phyloP scores from a whole-genome alignment of 2,888 invertebrate genomes.

The Brachylomia viminalis region DNA sequence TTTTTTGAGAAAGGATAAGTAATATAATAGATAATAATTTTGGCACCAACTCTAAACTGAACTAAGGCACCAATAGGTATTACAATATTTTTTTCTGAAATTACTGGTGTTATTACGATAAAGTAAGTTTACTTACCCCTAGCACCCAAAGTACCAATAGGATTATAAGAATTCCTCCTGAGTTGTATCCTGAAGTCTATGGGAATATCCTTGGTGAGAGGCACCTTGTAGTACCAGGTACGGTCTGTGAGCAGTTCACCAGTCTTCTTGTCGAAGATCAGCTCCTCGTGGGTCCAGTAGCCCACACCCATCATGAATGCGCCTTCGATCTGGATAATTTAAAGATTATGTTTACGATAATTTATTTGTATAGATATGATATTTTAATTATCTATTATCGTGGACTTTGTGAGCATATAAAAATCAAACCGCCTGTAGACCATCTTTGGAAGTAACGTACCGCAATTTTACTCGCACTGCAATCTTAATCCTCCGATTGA shows the following conservation, averaged over 20 bases:
- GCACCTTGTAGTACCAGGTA: constrained; percentile 95
- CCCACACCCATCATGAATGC: constrained; percentile 94
- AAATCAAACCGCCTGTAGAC: neutral
- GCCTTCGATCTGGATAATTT: constrained; percentile 91
- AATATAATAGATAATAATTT: too few species aligned
- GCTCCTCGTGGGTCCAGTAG: constrained; percentile 93
- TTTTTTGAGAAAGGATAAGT: neutral
- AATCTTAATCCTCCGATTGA: neutral
- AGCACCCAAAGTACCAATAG: constrained; percentile 85
- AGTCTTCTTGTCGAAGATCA: constrained; percentile 91
- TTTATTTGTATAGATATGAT: neutral
- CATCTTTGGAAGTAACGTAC: too few species aligned
- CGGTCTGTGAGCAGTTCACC: constrained; percentile 93
- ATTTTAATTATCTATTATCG: neutral
- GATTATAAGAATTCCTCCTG: constrained; percentile 91
- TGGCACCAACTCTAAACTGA: neutral
- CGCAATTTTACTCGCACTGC: neutral
- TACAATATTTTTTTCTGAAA: neutral
- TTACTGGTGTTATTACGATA: neutral
- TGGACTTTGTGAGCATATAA: neutral
- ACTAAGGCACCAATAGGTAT: neutral
- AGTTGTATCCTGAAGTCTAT: constrained; percentile 93
- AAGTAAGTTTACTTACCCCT: constrained; percentile 71
- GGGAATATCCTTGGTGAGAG: constrained; percentile 94
- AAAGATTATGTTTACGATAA: neutral